A percentile compares a stretch with the other conserved stretches of the same genome.
These are phyloP conservation scores for Hydraecia micacea DNA, from an alignment of 2,888 invertebrate species.

Conservation along the genomic window DNA sequence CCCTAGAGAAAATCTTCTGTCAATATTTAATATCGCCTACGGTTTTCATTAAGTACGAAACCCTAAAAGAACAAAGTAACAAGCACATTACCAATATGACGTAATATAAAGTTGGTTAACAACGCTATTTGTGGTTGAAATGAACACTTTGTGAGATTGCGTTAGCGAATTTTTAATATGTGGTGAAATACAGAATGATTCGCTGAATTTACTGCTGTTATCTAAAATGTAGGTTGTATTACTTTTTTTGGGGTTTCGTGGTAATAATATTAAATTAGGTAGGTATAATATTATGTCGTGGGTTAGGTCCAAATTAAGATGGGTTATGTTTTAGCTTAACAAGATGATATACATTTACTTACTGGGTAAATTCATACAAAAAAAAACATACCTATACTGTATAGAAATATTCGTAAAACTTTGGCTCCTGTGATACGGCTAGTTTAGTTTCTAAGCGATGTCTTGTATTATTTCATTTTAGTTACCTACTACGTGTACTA, in stretches of 20 bases:
- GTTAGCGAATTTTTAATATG: slow-evolving; percentile 59
- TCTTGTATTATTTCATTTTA: too few relatives aligned
- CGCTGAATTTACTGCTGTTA: background rate
- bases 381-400: too few relatives aligned
- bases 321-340: too few relatives aligned
- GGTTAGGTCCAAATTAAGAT: too few relatives aligned
- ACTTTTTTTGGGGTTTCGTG: background rate
- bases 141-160: slow-evolving; percentile 58
- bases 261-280: background rate
- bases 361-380: background rate
- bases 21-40: slow-evolving; percentile 28
- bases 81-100: slow-evolving; percentile 42
- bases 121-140: slow-evolving; percentile 56
- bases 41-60: slow-evolving; percentile 16
- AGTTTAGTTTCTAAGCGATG: too few relatives aligned
- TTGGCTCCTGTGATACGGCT: too few relatives aligned
- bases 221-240: slow-evolving; percentile 2
- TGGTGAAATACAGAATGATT: slow-evolving; percentile 42
- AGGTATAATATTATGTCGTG: background rate
- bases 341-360: background rate
- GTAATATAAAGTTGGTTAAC: slow-evolving; percentile 53
- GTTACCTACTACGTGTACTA: background rate
- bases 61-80: slow-evolving; percentile 29
- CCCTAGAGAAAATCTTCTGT: background rate
- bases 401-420: too few relatives aligned